These are phyloP conservation scores for Drosophila melanosoma DNA, from an alignment of 2,888 invertebrate species.

Conservation along the genomic window DNA sequence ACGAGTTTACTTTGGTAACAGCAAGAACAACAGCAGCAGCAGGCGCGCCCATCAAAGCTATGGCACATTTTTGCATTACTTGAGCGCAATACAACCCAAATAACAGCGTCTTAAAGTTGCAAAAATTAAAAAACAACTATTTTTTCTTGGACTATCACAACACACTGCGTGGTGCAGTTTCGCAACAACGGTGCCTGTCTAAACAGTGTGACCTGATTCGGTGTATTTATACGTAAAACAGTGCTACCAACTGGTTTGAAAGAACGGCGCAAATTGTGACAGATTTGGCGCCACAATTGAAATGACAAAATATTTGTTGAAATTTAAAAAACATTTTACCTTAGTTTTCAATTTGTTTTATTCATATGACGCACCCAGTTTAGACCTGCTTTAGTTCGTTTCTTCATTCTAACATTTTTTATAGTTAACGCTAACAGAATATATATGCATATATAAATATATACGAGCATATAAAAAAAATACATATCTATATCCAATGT, in stretches of 20 bases:
- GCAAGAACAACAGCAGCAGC: slow-evolving; percentile 42
- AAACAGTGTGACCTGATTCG: slow-evolving; percentile 24
- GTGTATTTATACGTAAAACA: neutral
- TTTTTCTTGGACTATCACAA: slow-evolving; percentile 53
- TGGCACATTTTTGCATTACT: slow-evolving; percentile 81
- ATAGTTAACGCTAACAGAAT: slow-evolving; percentile 71
- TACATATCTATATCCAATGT: slow-evolving; percentile 63
- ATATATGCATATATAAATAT: slow-evolving; percentile 40
- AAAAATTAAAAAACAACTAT: slow-evolving; percentile 12
- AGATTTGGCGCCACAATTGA: slow-evolving; percentile 9
- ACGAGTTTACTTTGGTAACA: slow-evolving; percentile 43
- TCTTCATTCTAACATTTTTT: slow-evolving; percentile 61
- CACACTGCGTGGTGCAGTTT: slow-evolving; percentile 60
- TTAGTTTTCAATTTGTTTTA: slow-evolving; percentile 45
- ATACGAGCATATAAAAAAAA: slow-evolving; percentile 60
- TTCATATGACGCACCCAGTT: slow-evolving; percentile 72
- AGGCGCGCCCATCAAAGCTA: slow-evolving; percentile 73
- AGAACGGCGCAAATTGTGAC: neutral
- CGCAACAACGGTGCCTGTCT: slow-evolving; percentile 42
- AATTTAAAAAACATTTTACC: neutral
- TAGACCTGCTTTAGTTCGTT: slow-evolving; percentile 56
- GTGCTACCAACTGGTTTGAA: neutral
- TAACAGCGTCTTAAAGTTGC: slow-evolving; percentile 14
- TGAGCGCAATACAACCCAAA: slow-evolving; percentile 23
- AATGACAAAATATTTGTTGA: neutral